phyloP scores from a whole-genome alignment of 1,140 invertebrate species.

The Halesus radiatus region DNA sequence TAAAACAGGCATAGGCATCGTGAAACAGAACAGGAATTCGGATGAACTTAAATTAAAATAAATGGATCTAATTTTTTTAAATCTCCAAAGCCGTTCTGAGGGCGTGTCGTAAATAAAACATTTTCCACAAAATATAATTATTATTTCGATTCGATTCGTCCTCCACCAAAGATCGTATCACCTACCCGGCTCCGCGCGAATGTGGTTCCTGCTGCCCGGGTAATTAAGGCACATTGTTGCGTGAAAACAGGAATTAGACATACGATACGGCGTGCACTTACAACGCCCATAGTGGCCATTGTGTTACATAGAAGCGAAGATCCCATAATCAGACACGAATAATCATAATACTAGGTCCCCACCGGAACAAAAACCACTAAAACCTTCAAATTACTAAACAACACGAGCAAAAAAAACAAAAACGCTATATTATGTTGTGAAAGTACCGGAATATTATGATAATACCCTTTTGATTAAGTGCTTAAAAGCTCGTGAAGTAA shows the following conservation, averaged over 20 bases:
- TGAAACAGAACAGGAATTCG: not conserved
- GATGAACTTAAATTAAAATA: not conserved
- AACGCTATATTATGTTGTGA: too few species aligned
- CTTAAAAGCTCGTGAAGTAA: conserved; percentile 12
- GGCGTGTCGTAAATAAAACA: conserved; percentile 25
- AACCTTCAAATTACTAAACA: not conserved
- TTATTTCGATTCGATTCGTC: conserved; percentile 4
- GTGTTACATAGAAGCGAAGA: conserved; percentile 17
- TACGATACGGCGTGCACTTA: not conserved
- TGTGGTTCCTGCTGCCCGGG: not conserved
- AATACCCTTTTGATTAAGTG: too few species aligned
- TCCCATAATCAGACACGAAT: conserved; percentile 33
- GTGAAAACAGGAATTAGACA: conserved; percentile 18
- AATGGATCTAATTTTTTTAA: not conserved
- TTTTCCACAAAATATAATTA: conserved; percentile 8
- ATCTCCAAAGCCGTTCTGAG: not conserved
- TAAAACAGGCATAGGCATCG: too few species aligned
- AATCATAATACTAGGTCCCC: conserved; percentile 25
- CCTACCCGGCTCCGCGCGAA: not conserved
- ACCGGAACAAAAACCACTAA: not conserved
- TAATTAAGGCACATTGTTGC: conserved; percentile 10
- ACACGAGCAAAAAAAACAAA: not conserved
- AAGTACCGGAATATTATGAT: too few species aligned
- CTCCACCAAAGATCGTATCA: not conserved
- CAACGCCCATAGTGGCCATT: conserved; percentile 16